Conservation (phyloP, 2,888 invertebrate genomes). For the Scelioninae gen. 1 region DNA sequence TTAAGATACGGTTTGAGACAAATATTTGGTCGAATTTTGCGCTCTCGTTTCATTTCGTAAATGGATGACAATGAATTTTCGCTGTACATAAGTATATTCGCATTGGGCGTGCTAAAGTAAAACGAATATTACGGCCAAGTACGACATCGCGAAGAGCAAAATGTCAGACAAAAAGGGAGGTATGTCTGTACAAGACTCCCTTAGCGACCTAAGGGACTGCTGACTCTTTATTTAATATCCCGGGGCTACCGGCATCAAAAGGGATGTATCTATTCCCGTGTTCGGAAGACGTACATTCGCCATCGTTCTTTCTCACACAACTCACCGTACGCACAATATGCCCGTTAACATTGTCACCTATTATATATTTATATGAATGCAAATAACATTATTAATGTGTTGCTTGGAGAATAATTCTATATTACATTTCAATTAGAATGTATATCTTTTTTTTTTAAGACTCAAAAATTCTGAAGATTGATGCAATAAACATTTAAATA, state of each 20-base stretch:
- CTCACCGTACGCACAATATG: conserved; percentile 45
- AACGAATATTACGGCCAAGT: no score
- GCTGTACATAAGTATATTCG: conserved; percentile 50
- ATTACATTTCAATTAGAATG: conserved; percentile 23
- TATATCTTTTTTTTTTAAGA: conserved; percentile 1
- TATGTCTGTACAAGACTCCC: conserved; percentile 67
- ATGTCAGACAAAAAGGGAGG: conserved; percentile 66
- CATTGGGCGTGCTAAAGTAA: conserved; percentile 48
- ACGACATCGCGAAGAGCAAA: no score
- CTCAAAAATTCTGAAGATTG: no score
- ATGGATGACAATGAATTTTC: conserved; percentile 35
- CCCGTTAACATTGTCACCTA: conserved; percentile 42
- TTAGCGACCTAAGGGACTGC: conserved; percentile 70
- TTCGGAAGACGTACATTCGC: conserved; percentile 58
- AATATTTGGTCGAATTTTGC: not conserved
- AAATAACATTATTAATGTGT: conserved; percentile 57
- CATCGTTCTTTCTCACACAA: conserved; percentile 62
- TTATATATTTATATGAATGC: conserved; percentile 45
- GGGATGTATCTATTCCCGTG: conserved; percentile 65
- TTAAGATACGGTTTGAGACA: no score
- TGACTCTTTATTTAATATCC: conserved; percentile 76
- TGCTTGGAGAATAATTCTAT: conserved; percentile 28
- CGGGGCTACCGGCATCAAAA: conserved; percentile 72
- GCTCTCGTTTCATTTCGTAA: conserved; percentile 5
- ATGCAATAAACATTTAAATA: no score